Conservation (phyloP, 2,113 vertebrate genomes). For the Himantopus leucocephalus region DNA sequence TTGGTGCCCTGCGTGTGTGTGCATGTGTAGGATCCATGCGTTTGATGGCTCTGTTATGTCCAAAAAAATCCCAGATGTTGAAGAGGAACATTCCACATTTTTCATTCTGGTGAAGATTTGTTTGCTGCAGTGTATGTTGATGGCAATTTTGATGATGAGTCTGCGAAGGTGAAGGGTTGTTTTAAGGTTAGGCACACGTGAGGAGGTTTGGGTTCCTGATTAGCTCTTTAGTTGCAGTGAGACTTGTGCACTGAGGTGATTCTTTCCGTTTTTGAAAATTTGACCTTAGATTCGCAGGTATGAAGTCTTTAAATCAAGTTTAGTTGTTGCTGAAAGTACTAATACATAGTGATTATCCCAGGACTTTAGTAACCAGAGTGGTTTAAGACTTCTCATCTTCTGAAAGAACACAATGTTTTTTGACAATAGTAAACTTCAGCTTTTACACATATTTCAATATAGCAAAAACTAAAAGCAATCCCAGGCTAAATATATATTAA, state of each 20-base stretch:
- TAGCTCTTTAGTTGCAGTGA: not conserved
- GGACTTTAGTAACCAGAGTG: not conserved
- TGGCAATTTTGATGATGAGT: not conserved
- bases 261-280: not conserved
- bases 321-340: not conserved
- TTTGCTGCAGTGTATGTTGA: not conserved
- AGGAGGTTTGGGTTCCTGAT: not conserved
- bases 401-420: not conserved
- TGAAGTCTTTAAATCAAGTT: not conserved
- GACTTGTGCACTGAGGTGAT: not conserved
- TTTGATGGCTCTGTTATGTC: not conserved
- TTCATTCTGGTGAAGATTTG: not conserved
- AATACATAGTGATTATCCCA: not conserved
- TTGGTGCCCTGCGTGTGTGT: not conserved
- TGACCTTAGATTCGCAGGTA: not conserved
- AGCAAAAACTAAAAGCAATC: not conserved
- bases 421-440: not conserved
- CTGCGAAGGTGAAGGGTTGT: not conserved
- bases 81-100: not conserved
- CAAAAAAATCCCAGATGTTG: not conserved
- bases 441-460: not conserved
- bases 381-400: not conserved
- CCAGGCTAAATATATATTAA: not conserved
- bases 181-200: not conserved
- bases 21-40: rapidly evolving